Evolutionary conservation across 2,797 vertebrate genomes (phyloP), one percentile per base, ranked within the genome.

Genomic region (Argentina silus): DNA sequence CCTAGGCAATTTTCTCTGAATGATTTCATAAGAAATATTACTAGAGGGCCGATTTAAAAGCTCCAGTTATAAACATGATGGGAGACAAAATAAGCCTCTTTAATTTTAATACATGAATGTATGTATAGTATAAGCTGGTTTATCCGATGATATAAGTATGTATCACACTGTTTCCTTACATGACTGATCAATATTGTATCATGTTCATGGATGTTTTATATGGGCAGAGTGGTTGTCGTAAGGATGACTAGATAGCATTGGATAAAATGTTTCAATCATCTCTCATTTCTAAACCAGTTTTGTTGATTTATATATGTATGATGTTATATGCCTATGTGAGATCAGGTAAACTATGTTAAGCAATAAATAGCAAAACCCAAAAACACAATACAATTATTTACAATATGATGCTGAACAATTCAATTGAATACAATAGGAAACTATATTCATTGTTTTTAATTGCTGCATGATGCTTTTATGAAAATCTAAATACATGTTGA

Each of bases 131-230:
- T 19, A 64, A 64, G 48, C 70, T 43, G 48, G 50, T 64, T 64
- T 43, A 56, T 36, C 56, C 10, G 44, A 47, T 60, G 47, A 70
- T 71, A 42, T 19, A 72, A 64, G 17, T 64, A 21, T n/a, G 17
- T 12, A 17, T 23, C 0, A 6, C 3, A 3, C 9, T 48, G 12
- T 43, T 63, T 21, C 59, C 48, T 53, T 51, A 12, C 5, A 43
- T 21, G 11, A 63, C 17, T n/a, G 69, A 79, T 79, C 65, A 83
- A 82, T 79, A 84, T 53, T 84, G 66, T 69, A 85, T 78, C 63
- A 75, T 17, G 60, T 70, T 60, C 67, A 56, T 65, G 64, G 27
- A 66, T 79, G 74, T 77, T 71, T 74, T 71, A 77, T 71, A 45
- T 68, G 53, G 73, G 47, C 73, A 27, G 42, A 43, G 6, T 36